A percentile compares a stretch with the other conserved stretches of the same genome.
Conservation (phyloP, 2,113 vertebrate species). For the Oryctolagus cuniculus region mOryCun1.1 NC_091441.1:46162501-46163000, state of each 20-base stretch:
- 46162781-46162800: neutral
- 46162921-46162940: too few relatives aligned
- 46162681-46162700: conserved; percentile 18
- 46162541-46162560: neutral
- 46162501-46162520: neutral
- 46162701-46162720: neutral
- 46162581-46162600: neutral
- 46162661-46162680: neutral
- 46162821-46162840: too few relatives aligned
- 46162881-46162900: too few relatives aligned
- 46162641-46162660: neutral
- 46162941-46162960: too few relatives aligned
- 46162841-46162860: too few relatives aligned
- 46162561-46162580: neutral
- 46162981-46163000: too few relatives aligned
- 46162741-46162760: neutral
- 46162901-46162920: too few relatives aligned
- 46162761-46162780: neutral
- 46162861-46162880: too few relatives aligned
- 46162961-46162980: too few relatives aligned
- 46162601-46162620: neutral
- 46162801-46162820: neutral
- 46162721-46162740: neutral
- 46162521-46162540: neutral
- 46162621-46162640: neutral